A percentile compares a stretch with the other conserved stretches of the same genome.
These are phyloP conservation scores for Catagonus wagneri DNA, from an alignment of 2,113 vertebrate genomes.

Conservation along the genomic window DNA sequence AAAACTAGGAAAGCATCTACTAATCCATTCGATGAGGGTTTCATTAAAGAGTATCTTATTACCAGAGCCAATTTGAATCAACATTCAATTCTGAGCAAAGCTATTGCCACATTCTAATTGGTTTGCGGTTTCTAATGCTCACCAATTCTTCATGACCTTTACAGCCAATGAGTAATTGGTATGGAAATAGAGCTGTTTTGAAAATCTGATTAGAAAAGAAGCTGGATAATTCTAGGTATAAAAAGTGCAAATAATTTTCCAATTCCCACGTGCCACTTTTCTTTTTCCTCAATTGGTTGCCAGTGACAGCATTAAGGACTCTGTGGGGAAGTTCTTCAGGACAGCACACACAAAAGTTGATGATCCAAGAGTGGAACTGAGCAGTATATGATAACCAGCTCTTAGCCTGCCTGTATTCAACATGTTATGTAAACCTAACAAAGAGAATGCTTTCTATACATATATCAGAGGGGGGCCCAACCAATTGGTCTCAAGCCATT, in stretches of 20 bases:
- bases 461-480: not conserved
- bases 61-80: conserved; percentile 50
- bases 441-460: not conserved
- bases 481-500: not conserved
- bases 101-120: conserved; percentile 65
- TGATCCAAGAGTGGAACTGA: conserved; percentile 35
- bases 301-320: conserved; percentile 35
- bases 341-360: conserved; percentile 35
- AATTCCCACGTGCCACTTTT: conserved; percentile 48
- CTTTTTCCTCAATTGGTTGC: not conserved
- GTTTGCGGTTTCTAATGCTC: conserved; percentile 42
- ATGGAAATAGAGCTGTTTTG: conserved; percentile 62
- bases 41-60: conserved; percentile 57
- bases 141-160: conserved; percentile 62
- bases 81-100: conserved; percentile 58
- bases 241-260: conserved; percentile 58
- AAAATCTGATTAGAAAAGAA: conserved; percentile 66
- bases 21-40: conserved; percentile 54
- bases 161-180: conserved; percentile 47
- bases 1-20: conserved; percentile 44
- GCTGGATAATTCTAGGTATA: conserved; percentile 46
- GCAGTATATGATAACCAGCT: not conserved
- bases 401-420: conserved; percentile 42
- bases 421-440: conserved; percentile 35
- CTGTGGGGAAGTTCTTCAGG: conserved; percentile 6